phyloP scores from a whole-genome alignment of 2,888 invertebrate genomes.

The Dryomyza anilis region DNA sequence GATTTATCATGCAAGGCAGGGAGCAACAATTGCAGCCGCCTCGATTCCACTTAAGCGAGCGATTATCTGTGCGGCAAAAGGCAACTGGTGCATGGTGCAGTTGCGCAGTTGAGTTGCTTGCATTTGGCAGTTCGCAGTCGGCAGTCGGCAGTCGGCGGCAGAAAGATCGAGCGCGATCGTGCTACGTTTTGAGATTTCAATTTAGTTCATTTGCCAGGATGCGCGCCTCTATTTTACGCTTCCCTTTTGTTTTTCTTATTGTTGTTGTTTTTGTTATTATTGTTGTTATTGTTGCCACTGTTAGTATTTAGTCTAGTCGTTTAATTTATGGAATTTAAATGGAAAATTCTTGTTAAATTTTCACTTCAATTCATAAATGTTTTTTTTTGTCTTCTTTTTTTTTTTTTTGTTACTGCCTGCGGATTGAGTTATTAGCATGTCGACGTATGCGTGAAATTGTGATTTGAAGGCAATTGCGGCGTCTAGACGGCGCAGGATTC shows the following conservation, averaged over 20 bases:
- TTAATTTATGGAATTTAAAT: conserved; percentile 25
- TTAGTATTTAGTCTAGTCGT: neutral
- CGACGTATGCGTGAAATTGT: conserved; percentile 16
- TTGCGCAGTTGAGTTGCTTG: neutral
- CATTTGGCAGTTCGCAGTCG: neutral
- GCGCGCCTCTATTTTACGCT: neutral
- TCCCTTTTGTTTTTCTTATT: neutral
- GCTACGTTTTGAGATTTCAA: conserved; percentile 22
- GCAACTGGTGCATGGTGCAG: neutral
- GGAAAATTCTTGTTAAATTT: conserved; percentile 26
- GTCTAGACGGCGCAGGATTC: neutral
- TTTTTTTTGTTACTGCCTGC: neutral
- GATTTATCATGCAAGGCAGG: conserved; percentile 45
- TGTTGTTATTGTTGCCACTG: neutral
- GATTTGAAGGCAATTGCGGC: neutral
- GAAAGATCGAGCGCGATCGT: no score
- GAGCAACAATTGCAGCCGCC: conserved; percentile 11
- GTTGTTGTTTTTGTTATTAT: neutral
- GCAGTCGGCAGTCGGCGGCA: no score
- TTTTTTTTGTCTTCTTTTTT: neutral
- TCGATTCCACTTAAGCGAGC: conserved; percentile 37
- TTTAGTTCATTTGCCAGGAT: conserved; percentile 22
- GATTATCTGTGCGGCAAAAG: conserved; percentile 13
- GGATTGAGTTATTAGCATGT: conserved; percentile 25
- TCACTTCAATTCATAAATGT: conserved; percentile 13